phyloP scores from a whole-genome alignment of 2,888 invertebrate species.

The Pheosia tremula region DNA sequence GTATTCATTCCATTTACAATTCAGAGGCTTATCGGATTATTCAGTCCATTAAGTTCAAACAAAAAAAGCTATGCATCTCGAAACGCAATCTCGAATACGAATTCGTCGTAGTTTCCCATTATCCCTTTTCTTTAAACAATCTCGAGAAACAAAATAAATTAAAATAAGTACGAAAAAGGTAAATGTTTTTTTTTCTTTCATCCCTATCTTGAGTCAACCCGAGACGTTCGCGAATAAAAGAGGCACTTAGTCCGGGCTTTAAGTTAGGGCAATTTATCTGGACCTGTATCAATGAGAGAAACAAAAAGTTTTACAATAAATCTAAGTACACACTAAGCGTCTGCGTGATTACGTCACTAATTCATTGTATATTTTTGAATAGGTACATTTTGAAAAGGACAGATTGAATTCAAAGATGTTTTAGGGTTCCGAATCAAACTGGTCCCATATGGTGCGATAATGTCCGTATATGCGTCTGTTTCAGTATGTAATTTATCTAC shows the following conservation, averaged over 20 bases:
- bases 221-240: conserved; percentile 3
- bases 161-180: conserved; percentile 6
- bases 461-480: too few relatives aligned
- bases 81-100: neutral
- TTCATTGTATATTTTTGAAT: neutral
- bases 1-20: neutral
- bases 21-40: neutral
- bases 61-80: neutral
- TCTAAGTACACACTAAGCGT: conserved; percentile 5
- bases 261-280: conserved; percentile 8
- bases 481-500: too few relatives aligned
- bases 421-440: too few relatives aligned
- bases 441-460: too few relatives aligned
- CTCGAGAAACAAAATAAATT: conserved; percentile 6
- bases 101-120: neutral
- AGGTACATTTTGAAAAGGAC: neutral
- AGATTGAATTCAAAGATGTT: too few relatives aligned
- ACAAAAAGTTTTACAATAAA: conserved; percentile 8
- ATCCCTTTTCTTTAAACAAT: conserved; percentile 5
- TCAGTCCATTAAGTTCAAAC: neutral
- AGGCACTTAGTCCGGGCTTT: conserved; percentile 7
- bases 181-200: conserved; percentile 2
- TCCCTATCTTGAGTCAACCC: conserved; percentile 6
- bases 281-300: conserved; percentile 9
- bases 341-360: conserved; percentile 7